Conservation (phyloP, 1,140 invertebrate genomes). For the Leptinotarsa defecta region DNA sequence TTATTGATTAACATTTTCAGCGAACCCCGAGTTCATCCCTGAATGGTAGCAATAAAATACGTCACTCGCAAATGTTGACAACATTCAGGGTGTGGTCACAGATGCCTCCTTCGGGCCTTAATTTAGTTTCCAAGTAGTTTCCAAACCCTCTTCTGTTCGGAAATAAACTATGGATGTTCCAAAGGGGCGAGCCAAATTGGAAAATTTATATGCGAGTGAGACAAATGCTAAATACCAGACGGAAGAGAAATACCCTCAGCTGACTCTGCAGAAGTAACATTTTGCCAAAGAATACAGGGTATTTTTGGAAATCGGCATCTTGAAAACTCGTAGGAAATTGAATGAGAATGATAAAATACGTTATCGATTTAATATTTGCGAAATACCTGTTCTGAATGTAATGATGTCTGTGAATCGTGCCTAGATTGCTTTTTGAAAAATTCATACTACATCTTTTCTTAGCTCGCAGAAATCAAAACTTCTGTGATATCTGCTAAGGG, state of each 20-base stretch:
- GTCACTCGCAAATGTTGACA: slow-evolving; percentile 57
- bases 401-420: too few species aligned
- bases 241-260: slow-evolving; percentile 17
- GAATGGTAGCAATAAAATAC: slow-evolving; percentile 56
- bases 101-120: slow-evolving; percentile 56
- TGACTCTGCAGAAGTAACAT: background rate
- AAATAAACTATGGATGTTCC: slow-evolving; percentile 31
- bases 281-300: background rate
- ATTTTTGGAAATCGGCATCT: too few species aligned
- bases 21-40: background rate
- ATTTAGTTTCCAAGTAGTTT: slow-evolving; percentile 57
- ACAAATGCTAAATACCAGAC: slow-evolving; percentile 30
- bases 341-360: too few species aligned
- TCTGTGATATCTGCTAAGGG: too few species aligned
- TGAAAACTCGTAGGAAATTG: too few species aligned
- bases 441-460: too few species aligned
- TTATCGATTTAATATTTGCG: too few species aligned
- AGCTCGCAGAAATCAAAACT: too few species aligned
- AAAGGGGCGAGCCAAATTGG: slow-evolving; percentile 51
- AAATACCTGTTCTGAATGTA: too few species aligned
- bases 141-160: slow-evolving; percentile 48
- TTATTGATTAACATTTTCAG: too few species aligned
- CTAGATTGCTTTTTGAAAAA: too few species aligned
- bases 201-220: slow-evolving; percentile 54
- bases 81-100: slow-evolving; percentile 56